Conservation (phyloP, 37 sponge, comb jelly and placozoan species). For the Cladorhizidae sp. region DNA sequence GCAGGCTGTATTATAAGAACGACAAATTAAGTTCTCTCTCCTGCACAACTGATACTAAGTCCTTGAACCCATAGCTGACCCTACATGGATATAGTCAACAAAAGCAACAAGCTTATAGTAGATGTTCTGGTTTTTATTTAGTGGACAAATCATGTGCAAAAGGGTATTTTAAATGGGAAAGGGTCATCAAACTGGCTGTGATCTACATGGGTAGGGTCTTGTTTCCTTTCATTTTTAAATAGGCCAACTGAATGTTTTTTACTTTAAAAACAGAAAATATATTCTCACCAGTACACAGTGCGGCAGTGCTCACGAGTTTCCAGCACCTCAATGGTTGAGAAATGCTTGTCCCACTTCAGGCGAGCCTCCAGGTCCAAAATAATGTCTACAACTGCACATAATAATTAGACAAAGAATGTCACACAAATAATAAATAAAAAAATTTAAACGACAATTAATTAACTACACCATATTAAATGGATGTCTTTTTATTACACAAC, state of each 20-base stretch:
- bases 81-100: too few species aligned
- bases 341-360: constrained; percentile 55
- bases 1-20: too few species aligned
- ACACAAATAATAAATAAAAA: not conserved
- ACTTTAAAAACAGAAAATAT: too few species aligned
- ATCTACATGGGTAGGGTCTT: not conserved
- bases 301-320: constrained; percentile 49
- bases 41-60: too few species aligned
- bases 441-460: too few species aligned
- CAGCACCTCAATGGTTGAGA: constrained; percentile 49
- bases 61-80: too few species aligned
- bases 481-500: too few species aligned
- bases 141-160: too few species aligned
- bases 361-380: constrained; percentile 36
- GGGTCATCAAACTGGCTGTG: not conserved
- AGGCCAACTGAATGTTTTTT: not conserved
- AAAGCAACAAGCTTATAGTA: too few species aligned
- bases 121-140: too few species aligned
- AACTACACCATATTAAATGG: too few species aligned
- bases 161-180: not conserved
- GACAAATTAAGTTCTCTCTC: too few species aligned
- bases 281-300: constrained; percentile 58
- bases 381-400: constrained; percentile 41
- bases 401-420: not conserved
- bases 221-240: not conserved